Percentiles rank a stretch among this genome's conserved stretches.
These are phyloP conservation scores for Daubentonia madagascariensis DNA, from an alignment of 2,113 vertebrate species.

Conservation along the genomic window DNA sequence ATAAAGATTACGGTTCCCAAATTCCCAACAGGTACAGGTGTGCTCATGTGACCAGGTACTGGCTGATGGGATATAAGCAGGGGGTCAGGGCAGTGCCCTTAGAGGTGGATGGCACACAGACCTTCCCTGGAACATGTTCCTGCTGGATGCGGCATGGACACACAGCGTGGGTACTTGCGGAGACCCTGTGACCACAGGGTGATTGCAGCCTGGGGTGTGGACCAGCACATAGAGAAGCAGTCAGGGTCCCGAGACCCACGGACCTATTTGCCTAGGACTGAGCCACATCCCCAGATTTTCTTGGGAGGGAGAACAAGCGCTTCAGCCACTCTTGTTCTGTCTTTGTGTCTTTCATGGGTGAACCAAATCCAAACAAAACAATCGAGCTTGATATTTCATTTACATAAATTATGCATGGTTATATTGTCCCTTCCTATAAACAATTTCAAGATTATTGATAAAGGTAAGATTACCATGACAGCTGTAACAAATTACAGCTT, in stretches of 20 bases:
- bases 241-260: too few species aligned
- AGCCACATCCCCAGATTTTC: not conserved
- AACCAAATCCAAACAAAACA: not conserved
- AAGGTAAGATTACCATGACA: not conserved
- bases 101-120: not conserved
- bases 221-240: not conserved
- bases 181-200: not conserved
- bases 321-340: not conserved
- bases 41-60: not conserved
- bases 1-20: not conserved
- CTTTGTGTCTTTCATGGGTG: not conserved
- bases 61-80: not conserved
- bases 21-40: too few species aligned
- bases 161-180: not conserved
- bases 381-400: not conserved
- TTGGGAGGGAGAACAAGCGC: not conserved
- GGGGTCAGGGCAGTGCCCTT: not conserved
- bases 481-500: not conserved
- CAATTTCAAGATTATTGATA: not conserved
- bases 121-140: not conserved
- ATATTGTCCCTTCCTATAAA: not conserved
- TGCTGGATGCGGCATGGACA: not conserved
- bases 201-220: not conserved
- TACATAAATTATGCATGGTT: not conserved
- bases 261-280: not conserved